Conservation (phyloP, 2,888 invertebrate species). For the Eupithecia dodoneata region DNA sequence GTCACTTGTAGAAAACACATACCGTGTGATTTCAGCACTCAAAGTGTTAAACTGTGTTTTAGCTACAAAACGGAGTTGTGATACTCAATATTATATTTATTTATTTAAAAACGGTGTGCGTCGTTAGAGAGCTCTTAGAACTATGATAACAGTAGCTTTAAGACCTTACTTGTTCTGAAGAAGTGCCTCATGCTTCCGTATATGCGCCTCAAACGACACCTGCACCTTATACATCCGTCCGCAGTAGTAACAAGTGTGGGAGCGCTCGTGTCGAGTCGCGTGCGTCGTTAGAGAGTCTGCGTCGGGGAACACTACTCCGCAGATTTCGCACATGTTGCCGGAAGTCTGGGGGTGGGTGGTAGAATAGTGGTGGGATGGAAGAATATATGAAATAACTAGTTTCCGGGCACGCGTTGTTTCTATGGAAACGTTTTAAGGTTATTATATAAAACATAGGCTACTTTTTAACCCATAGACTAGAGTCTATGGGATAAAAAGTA, state of each 20-base stretch:
- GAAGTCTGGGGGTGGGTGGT: slow-evolving; percentile 33
- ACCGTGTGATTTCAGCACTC: too few relatives aligned
- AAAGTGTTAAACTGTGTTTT: too few relatives aligned
- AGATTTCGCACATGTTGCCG: slow-evolving; percentile 68
- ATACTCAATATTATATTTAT: too few relatives aligned
- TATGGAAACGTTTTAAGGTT: too few relatives aligned
- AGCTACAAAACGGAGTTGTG: too few relatives aligned
- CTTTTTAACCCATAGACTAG: too few relatives aligned
- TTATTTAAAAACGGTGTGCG: too few relatives aligned
- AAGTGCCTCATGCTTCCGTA: slow-evolving; percentile 70
- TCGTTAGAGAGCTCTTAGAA: neutral
- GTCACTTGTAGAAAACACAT: too few relatives aligned
- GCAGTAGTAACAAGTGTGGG: slow-evolving; percentile 72
- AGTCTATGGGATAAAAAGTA: too few relatives aligned
- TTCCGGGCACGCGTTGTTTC: too few relatives aligned
- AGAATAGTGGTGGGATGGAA: neutral
- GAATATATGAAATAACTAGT: too few relatives aligned
- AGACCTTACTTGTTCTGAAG: slow-evolving; percentile 36
- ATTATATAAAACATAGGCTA: too few relatives aligned
- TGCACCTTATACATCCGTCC: slow-evolving; percentile 71
- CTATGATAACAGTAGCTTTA: neutral
- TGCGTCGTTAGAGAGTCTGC: slow-evolving; percentile 59
- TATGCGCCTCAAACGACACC: slow-evolving; percentile 66
- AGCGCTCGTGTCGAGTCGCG: slow-evolving; percentile 62
- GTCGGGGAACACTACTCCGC: slow-evolving; percentile 60